Percentiles rank a stretch among this genome's conserved stretches.
Evolutionary conservation across 2,797 vertebrate genomes (phyloP).

Genomic region (Phrynocephalus forsythii): DNA sequence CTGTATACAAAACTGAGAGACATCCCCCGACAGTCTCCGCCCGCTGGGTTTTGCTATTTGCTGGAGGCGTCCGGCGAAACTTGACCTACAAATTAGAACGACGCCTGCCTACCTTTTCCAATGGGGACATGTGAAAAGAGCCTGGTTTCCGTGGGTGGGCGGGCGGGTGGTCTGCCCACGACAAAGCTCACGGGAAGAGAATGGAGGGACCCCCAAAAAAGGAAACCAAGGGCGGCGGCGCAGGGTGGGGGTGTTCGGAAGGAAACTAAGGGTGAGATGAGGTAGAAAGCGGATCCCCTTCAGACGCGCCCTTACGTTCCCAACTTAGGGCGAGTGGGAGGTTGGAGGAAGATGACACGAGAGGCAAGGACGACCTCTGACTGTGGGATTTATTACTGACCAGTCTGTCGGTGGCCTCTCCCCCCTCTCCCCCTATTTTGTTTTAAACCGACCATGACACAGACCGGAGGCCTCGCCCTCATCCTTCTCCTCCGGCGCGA

Average conservation of each 20-base stretch:
- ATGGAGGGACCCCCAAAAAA: neutral
- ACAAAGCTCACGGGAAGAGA: slow-evolving; percentile 44
- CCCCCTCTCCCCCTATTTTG: neutral
- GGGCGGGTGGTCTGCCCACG: neutral
- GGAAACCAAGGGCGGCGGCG: too few species aligned
- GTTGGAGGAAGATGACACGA: too few species aligned
- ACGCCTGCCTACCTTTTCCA: slow-evolving; percentile 35
- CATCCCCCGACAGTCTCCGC: slow-evolving; percentile 39
- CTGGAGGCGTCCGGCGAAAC: slow-evolving; percentile 53
- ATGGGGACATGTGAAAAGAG: slow-evolving; percentile 39
- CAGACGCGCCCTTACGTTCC: too few species aligned
- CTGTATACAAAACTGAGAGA: slow-evolving; percentile 59
- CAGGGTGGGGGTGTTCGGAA: too few species aligned
- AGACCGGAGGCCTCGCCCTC: neutral
- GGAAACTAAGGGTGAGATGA: too few species aligned
- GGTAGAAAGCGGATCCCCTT: too few species aligned
- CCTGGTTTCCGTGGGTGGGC: too few species aligned
- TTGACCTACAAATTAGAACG: slow-evolving; percentile 55
- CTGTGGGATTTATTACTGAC: neutral
- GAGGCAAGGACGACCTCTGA: neutral
- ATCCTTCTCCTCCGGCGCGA: neutral
- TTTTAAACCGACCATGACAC: neutral
- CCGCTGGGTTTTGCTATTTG: slow-evolving; percentile 51
- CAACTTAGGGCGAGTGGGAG: too few species aligned
- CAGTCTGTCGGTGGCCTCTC: too few species aligned